Conservation (phyloP, 2,113 vertebrate genomes). For the Channa maculata region DNA sequence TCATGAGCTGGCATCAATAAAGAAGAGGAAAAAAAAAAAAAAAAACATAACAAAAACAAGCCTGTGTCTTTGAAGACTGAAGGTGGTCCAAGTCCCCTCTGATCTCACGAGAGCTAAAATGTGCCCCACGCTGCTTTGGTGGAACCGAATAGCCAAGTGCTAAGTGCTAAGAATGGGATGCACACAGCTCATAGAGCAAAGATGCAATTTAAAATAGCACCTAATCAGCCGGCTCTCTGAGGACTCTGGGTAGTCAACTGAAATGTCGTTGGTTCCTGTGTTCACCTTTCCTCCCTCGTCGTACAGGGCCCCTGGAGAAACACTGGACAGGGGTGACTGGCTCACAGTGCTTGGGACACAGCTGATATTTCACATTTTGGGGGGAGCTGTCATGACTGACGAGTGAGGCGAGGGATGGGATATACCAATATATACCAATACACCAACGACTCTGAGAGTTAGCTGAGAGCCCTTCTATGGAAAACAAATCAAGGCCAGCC, state of each 20-base stretch:
- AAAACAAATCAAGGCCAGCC: slow-evolving; percentile 63
- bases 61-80: slow-evolving; percentile 41
- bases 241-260: slow-evolving; percentile 33
- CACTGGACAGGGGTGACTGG: slow-evolving; percentile 32
- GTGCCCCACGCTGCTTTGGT: background rate
- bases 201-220: background rate
- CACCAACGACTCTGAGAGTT: slow-evolving; percentile 51
- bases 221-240: slow-evolving; percentile 23
- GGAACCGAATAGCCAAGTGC: slow-evolving; percentile 24
- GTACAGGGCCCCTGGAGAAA: background rate
- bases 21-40: slow-evolving; percentile 39
- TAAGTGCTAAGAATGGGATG: slow-evolving; percentile 21
- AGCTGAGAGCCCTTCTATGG: slow-evolving; percentile 55
- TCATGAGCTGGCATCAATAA: slow-evolving; percentile 14
- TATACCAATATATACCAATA: slow-evolving; percentile 27
- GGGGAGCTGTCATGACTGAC: slow-evolving; percentile 12
- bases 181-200: background rate
- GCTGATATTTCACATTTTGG: slow-evolving; percentile 48
- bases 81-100: slow-evolving; percentile 30
- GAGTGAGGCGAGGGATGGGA: slow-evolving; percentile 31
- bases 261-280: slow-evolving; percentile 53
- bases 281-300: slow-evolving; percentile 28
- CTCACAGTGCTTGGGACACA: slow-evolving; percentile 48
- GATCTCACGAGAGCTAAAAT: slow-evolving; percentile 31
- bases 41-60: slow-evolving; percentile 15